These are phyloP conservation scores for Tuta absoluta DNA, from an alignment of 2,888 invertebrate genomes.

Conservation along the genomic window DNA sequence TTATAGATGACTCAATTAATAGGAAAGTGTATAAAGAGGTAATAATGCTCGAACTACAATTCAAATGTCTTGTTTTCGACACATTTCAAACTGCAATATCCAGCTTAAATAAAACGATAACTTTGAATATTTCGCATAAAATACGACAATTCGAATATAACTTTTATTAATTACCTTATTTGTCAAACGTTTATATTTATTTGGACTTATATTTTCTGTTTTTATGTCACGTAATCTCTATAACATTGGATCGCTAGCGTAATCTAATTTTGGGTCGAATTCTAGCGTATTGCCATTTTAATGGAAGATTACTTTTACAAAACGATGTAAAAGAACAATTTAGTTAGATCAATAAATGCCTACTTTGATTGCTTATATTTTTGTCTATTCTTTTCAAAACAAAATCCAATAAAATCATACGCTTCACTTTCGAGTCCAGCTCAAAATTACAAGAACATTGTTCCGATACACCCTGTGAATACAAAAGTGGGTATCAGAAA, in stretches of 20 bases:
- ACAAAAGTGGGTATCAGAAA: not conserved
- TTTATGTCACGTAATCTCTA: not conserved
- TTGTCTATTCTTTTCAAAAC: not conserved
- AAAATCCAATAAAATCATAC: too few relatives aligned
- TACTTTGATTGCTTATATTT: not conserved
- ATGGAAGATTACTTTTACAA: not conserved
- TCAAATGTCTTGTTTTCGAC: not conserved
- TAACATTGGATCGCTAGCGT: conserved; percentile 3
- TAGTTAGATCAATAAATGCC: not conserved
- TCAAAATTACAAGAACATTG: not conserved
- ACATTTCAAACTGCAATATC: too few relatives aligned
- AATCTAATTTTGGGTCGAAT: not conserved
- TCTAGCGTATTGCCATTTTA: not conserved
- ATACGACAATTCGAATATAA: not conserved
- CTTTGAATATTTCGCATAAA: too few relatives aligned
- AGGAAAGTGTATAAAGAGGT: not conserved
- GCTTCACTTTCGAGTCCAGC: not conserved
- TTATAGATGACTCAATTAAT: conserved; percentile 2
- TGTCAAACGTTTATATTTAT: not conserved
- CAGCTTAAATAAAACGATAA: too few relatives aligned
- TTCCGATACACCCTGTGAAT: not conserved
- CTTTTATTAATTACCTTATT: not conserved
- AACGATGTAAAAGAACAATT: not conserved
- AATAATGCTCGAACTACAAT: not conserved
- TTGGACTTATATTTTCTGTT: not conserved